Evolutionary conservation across 1,140 invertebrate genomes (phyloP).

Genomic region (Tribolium castaneum): DNA sequence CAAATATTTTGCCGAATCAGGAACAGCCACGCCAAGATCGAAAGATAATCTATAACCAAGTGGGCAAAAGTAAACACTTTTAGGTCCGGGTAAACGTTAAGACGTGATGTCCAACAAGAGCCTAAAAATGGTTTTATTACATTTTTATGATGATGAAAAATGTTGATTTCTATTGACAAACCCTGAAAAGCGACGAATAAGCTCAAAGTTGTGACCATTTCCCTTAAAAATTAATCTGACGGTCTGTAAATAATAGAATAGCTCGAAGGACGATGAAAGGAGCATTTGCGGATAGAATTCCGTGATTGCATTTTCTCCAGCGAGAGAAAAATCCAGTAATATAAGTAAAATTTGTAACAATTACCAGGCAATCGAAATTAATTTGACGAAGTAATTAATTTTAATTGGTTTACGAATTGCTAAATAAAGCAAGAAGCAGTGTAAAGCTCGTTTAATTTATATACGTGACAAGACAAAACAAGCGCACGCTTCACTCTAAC

Average conservation of each 20-base stretch:
- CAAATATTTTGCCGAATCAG: conserved; percentile 24
- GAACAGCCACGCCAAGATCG: background rate
- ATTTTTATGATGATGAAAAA: conserved; percentile 14
- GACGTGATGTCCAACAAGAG: conserved; percentile 9
- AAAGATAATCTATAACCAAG: conserved; percentile 24
- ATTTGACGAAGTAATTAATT: background rate
- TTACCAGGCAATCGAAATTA: background rate
- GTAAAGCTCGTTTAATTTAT: conserved; percentile 17
- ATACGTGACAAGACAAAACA: conserved; percentile 25
- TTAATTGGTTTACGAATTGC: conserved; percentile 3
- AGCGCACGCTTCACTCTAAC: conserved; percentile 5
- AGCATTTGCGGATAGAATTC: conserved; percentile 11
- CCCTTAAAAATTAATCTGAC: conserved; percentile 27
- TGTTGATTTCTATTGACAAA: background rate
- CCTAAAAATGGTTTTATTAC: background rate
- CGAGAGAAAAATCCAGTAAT: background rate
- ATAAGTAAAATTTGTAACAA: background rate
- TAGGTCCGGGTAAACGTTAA: conserved; percentile 12
- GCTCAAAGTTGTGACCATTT: background rate
- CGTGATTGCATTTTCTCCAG: background rate
- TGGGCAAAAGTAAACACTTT: conserved; percentile 24
- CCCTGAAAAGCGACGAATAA: background rate
- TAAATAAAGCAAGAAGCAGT: conserved; percentile 32
- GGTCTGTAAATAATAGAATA: conserved; percentile 19
- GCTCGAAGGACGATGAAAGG: conserved; percentile 2